Evolutionary conservation across 2,113 vertebrate species (phyloP).

Genomic region (Hemiprocne comata): DNA sequence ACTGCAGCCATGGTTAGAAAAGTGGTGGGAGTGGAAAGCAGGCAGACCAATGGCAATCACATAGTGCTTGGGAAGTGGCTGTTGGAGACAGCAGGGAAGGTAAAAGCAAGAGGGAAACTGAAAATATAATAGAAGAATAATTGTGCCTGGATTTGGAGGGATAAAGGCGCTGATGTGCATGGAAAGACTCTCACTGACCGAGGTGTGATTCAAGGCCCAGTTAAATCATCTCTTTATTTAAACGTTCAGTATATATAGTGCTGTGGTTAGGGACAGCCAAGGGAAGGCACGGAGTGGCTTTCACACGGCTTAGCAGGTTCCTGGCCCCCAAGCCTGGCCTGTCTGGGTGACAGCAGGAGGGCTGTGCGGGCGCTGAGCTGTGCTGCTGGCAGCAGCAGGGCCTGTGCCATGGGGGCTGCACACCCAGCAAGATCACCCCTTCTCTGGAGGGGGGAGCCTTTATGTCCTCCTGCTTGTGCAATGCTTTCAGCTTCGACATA

Average conservation of each 20-base stretch:
- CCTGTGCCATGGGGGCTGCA: rapidly evolving
- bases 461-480: not conserved
- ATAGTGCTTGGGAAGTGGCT: not conserved
- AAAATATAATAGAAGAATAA: not conserved
- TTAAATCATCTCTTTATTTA: not conserved
- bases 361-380: not conserved
- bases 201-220: not conserved
- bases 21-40: not conserved
- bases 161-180: not conserved
- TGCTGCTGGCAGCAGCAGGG: not conserved
- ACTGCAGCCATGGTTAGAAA: not conserved
- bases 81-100: not conserved
- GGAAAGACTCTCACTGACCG: not conserved
- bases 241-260: not conserved
- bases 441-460: not conserved
- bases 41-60: not conserved
- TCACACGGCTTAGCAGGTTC: rapidly evolving
- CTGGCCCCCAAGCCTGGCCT: not conserved
- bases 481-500: not conserved
- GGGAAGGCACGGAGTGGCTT: not conserved
- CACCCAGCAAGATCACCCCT: not conserved
- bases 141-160: not conserved
- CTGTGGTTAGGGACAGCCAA: not conserved
- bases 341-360: not conserved
- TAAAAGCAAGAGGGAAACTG: not conserved